Base-by-base conservation (phyloP, 2,113 vertebrate species). In the Leucosticte australis region DNA sequence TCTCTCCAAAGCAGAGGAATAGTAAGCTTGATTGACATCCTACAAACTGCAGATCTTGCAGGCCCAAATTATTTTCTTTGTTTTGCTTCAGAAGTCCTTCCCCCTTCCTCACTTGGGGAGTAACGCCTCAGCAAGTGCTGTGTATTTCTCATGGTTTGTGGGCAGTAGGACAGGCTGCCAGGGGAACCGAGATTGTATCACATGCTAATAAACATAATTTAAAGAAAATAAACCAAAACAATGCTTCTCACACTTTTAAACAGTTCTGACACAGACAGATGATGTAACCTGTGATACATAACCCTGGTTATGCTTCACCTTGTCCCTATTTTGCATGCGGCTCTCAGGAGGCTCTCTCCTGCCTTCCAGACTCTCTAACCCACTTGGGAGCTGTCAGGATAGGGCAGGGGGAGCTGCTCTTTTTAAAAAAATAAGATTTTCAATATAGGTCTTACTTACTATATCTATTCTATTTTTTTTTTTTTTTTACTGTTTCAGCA, bases 21-120 rank as follows among this genome's bases (percentile, higher is more conserved):
- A 89, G 78, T 86, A 90, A 83, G 63, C 35, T 77, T 69, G 89
- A 96, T 13, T 91, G 87, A 74, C 59, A 33, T 69, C 39, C 46
- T 50, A 39, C 77, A 78, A 88, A 95, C 26, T 79, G 84, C 77
- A 82, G 67, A 93, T 63, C 85, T 68, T 74, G 63, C 73, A 78
- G 37, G 70, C 71, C 81, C 94, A 75, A 96, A 95, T 70, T 53
- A 92, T 60, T 94, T 73, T 49, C 31, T 60, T 88, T 86, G 50
- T 95, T 96, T 91, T 89, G 31, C 74, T 91, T 88, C 65, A 89
- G 60, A 77, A 89, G 39, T 81, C 50, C 35, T 69, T 87, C 59
- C 76, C 79, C n/a, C 26, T 82, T 59, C 60, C 47, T 83, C 0
- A 3, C 53, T 78, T 41, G 46, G 47, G 63, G 88, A 92, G 57